Conservation (phyloP, 2,888 invertebrate genomes). For the Diadegma fenestrale region DNA sequence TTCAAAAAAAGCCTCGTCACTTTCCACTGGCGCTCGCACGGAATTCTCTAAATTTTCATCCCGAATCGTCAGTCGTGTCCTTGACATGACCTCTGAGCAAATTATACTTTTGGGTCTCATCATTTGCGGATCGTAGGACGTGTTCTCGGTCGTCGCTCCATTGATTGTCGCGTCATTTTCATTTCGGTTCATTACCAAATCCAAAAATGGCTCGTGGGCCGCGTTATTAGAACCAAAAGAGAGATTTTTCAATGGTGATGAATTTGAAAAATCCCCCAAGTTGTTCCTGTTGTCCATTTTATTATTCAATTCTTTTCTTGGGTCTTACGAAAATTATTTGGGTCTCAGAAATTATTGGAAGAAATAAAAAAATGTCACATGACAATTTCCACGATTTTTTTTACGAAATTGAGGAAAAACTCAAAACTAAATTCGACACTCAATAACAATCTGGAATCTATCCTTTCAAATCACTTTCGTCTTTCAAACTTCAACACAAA, state of each 20-base stretch:
- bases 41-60: conserved; percentile 18
- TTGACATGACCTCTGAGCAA: conserved; percentile 40
- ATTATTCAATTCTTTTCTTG: background rate
- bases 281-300: background rate
- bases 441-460: too few species aligned
- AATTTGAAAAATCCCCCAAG: background rate
- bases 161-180: background rate
- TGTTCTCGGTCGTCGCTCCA: background rate
- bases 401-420: too few species aligned
- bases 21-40: background rate
- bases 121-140: conserved; percentile 40
- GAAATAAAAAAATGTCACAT: background rate
- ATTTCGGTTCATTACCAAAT: background rate
- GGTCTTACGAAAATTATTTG: background rate
- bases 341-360: background rate
- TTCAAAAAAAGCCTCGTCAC: conserved; percentile 45
- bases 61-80: conserved; percentile 26
- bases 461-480: too few species aligned
- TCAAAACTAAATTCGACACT: too few species aligned
- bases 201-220: background rate
- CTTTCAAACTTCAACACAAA: too few species aligned
- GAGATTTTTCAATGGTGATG: background rate
- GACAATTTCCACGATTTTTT: too few species aligned
- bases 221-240: background rate
- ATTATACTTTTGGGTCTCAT: conserved; percentile 26